Percentiles rank a stretch among this genome's conserved stretches.
Evolutionary conservation across 64 coral and sea anemone species (phyloP).

Genomic region (Astreopora myriophthalma): DNA sequence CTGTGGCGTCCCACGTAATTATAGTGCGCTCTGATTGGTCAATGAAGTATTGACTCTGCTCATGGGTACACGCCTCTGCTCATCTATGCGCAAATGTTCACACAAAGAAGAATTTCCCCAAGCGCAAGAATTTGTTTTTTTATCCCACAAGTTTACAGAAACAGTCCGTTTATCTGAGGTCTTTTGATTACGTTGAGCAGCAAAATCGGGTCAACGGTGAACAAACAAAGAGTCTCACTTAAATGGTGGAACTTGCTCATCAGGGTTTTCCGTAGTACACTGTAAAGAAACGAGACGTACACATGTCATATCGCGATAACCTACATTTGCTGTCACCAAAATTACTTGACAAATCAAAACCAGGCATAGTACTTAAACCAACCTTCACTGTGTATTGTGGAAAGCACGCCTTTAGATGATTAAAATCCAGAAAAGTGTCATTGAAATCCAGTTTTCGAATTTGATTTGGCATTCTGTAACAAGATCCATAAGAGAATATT

Average conservation of each 20-base stretch:
- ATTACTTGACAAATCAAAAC: neutral
- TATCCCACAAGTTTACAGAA: no score
- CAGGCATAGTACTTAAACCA: neutral
- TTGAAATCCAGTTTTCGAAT: conserved; percentile 91
- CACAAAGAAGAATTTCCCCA: no score
- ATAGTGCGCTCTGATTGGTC: no score
- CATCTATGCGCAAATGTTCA: no score
- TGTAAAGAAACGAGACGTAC: neutral
- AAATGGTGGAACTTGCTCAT: conserved; percentile 74
- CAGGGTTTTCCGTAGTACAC: conserved; percentile 50
- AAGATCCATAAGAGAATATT: neutral
- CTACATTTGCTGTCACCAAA: neutral
- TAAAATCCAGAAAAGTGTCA: conserved; percentile 95
- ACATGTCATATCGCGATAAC: neutral
- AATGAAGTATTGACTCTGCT: no score
- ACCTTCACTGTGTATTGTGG: conserved; percentile 96
- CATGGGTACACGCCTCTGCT: no score
- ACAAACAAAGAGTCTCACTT: conserved; percentile 53
- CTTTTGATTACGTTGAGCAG: no score
- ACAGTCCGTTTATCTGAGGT: no score
- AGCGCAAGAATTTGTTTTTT: no score
- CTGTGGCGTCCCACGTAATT: no score
- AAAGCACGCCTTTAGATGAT: conserved; percentile 86
- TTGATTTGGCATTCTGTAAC: conserved; percentile 91
- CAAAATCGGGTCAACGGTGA: neutral